These are phyloP conservation scores for Hippasteria phrygiana DNA, from an alignment of 53 echinoderm and acorn worm species.

Conservation along the genomic window DNA sequence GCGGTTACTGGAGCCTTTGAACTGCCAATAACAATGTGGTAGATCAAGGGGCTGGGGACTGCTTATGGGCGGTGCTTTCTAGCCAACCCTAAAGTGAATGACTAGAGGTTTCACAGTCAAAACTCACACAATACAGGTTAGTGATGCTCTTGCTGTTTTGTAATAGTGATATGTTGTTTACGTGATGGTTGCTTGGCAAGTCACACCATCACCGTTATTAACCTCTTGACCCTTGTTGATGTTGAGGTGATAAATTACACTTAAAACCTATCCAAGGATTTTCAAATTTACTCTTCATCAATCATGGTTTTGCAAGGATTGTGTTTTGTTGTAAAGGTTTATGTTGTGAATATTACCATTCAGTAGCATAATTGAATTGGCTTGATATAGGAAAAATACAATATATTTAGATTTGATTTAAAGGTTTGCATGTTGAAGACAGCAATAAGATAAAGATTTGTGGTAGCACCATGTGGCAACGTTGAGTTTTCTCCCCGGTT, in stretches of 20 bases:
- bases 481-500: no score
- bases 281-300: background rate
- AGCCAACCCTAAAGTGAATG: background rate
- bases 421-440: no score
- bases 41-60: background rate
- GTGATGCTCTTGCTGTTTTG: background rate
- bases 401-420: no score
- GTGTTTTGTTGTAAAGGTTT: slow-evolving; percentile 35
- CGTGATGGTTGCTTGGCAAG: background rate
- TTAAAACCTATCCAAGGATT: slow-evolving; percentile 7
- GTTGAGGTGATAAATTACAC: background rate
- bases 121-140: slow-evolving; percentile 10
- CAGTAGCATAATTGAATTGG: background rate
- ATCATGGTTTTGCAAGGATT: slow-evolving; percentile 23
- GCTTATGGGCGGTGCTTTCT: background rate
- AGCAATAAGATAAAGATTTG: no score
- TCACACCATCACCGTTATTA: no score
- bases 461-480: no score
- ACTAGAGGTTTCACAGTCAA: background rate
- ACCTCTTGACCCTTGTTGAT: background rate
- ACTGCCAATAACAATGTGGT: slow-evolving; percentile 36
- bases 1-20: background rate
- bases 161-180: slow-evolving; percentile 24
- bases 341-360: background rate
- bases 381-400: no score